Percentiles rank a stretch among this genome's conserved stretches.
These are phyloP conservation scores for Calyptommatus sinebrachiatus DNA, from an alignment of 2,113 vertebrate species.

Conservation along the genomic window DNA sequence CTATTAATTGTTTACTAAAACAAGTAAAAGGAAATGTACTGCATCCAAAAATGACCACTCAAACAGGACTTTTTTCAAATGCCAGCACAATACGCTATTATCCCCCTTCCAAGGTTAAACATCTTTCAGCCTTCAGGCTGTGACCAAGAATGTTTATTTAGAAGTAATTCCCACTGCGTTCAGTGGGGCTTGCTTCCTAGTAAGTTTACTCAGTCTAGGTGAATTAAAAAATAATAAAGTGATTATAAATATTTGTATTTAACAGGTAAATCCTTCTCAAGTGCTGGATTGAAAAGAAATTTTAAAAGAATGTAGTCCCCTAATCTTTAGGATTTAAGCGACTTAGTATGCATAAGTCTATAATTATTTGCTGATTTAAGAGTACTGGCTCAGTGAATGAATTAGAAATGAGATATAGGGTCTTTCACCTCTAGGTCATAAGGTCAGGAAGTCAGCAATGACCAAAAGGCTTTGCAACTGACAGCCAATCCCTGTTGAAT, in stretches of 20 bases:
- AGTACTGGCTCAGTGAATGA: conserved; percentile 11
- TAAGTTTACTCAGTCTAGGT: conserved; percentile 5
- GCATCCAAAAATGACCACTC: not conserved
- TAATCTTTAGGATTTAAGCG: conserved; percentile 44
- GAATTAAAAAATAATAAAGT: conserved; percentile 4
- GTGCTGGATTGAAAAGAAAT: not conserved
- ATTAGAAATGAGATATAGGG: accelerated
- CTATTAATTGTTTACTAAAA: not conserved
- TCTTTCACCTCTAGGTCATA: conserved; percentile 9
- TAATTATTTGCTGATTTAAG: conserved; percentile 41
- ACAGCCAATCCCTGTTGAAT: not conserved
- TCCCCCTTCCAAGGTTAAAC: not conserved
- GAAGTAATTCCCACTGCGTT: not conserved
- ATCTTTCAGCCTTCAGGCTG: not conserved
- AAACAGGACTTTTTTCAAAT: not conserved
- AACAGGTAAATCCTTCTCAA: conserved; percentile 50
- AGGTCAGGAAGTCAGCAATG: conserved; percentile 2
- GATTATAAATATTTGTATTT: conserved; percentile 41
- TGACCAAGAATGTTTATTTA: not conserved
- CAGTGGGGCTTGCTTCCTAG: not conserved
- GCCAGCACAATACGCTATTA: not conserved
- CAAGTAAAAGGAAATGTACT: not conserved
- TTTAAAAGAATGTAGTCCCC: conserved; percentile 14
- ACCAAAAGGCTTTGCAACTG: not conserved
- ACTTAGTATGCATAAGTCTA: conserved; percentile 22